Evolutionary conservation across 2,113 vertebrate species (phyloP).

Genomic region (Poicephalus gulielmi): DNA sequence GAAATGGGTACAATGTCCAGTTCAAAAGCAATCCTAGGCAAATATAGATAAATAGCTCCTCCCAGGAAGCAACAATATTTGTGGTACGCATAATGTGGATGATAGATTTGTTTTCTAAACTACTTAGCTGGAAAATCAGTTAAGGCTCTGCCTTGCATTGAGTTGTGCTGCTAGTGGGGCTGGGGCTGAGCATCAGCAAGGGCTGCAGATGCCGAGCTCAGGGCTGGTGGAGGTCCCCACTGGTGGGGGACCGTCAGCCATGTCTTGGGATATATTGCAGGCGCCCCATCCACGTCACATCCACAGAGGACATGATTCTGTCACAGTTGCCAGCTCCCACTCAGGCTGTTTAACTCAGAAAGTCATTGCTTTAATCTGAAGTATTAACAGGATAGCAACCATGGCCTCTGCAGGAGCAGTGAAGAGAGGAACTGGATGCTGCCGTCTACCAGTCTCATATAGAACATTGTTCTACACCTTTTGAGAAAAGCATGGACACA

Average conservation of each 20-base stretch:
- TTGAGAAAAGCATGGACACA: background rate
- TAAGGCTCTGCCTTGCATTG: background rate
- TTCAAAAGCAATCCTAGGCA: slow-evolving; percentile 10
- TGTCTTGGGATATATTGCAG: accelerated
- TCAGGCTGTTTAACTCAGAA: accelerated
- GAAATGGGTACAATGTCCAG: slow-evolving; percentile 52
- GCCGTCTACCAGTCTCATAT: accelerated
- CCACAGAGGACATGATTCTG: accelerated
- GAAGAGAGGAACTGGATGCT: background rate
- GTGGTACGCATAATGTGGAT: background rate
- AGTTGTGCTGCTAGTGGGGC: background rate
- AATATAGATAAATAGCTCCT: slow-evolving; percentile 29
- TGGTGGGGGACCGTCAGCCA: background rate
- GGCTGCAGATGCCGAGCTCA: accelerated
- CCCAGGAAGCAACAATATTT: background rate
- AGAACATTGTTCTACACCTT: background rate
- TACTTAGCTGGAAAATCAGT: background rate
- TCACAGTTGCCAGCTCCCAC: background rate
- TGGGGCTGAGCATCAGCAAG: background rate
- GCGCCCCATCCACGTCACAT: accelerated
- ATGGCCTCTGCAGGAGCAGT: background rate
- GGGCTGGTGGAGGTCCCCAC: accelerated
- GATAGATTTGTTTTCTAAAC: background rate
- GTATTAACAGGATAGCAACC: background rate
- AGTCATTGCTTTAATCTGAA: background rate